A percentile compares a stretch with the other conserved stretches of the same genome.
Evolutionary conservation across 2,113 vertebrate genomes (phyloP).

Genomic region (Syrmaticus mikado): DNA sequence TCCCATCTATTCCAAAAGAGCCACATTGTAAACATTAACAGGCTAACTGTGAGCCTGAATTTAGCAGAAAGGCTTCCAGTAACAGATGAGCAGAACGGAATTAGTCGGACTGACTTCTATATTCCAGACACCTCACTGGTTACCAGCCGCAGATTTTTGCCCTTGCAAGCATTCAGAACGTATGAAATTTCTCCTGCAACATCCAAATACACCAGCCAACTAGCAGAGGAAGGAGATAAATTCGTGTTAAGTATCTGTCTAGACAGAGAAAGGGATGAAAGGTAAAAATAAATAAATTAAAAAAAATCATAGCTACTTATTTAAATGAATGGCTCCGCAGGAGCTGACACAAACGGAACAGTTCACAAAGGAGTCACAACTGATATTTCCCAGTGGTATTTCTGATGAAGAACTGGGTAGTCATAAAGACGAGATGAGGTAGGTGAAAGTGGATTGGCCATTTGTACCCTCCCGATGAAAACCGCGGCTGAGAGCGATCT

Average conservation of each 20-base stretch:
- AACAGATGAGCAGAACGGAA: constrained; percentile 51
- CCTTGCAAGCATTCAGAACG: background rate
- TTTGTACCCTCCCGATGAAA: background rate
- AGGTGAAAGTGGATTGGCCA: background rate
- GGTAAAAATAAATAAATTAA: background rate
- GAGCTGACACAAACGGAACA: background rate
- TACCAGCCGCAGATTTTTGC: background rate
- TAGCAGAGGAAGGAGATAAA: background rate
- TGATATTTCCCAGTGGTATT: background rate
- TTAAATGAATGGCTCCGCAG: background rate
- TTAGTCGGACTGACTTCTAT: constrained; percentile 3
- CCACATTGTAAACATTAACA: constrained; percentile 59
- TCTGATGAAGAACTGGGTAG: background rate
- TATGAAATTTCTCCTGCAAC: background rate
- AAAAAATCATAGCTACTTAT: background rate
- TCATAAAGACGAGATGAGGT: background rate
- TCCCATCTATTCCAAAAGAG: constrained; percentile 66
- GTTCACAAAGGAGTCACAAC: background rate
- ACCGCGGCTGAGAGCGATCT: background rate
- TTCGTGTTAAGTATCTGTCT: background rate
- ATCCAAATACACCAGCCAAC: background rate
- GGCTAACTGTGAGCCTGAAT: constrained; percentile 52
- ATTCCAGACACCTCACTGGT: background rate
- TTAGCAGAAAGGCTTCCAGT: constrained; percentile 62
- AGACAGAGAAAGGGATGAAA: background rate